Conservation (phyloP, 64 coral and sea anemone genomes). For the Montipora efflorescens region DNA sequence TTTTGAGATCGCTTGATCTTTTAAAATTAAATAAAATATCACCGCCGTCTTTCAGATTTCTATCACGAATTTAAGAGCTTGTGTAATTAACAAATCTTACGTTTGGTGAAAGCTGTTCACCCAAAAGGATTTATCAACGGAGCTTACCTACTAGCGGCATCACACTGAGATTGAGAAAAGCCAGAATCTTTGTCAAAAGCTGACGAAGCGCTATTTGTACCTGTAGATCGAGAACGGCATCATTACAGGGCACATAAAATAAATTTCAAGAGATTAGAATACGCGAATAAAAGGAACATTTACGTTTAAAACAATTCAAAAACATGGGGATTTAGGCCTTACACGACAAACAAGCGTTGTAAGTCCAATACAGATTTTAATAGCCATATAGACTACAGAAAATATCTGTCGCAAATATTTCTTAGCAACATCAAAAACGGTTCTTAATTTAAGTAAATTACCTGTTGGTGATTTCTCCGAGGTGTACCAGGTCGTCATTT, state of each 20-base stretch:
- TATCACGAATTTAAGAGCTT: neutral
- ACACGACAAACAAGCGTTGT: neutral
- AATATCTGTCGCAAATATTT: constrained; percentile 7
- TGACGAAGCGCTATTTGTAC: neutral
- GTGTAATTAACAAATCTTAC: neutral
- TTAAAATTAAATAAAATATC: neutral
- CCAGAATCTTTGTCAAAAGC: neutral
- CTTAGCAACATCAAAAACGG: neutral
- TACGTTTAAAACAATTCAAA: neutral
- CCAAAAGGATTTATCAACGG: neutral
- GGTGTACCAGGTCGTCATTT: constrained; percentile 73
- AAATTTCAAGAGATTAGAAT: neutral
- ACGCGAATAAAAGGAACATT: neutral
- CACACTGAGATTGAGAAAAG: neutral
- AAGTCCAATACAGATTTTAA: neutral
- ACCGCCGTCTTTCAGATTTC: neutral
- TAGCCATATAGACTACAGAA: neutral
- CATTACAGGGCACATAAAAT: neutral
- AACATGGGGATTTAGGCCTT: neutral
- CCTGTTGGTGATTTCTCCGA: constrained; percentile 48
- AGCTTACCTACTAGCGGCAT: neutral
- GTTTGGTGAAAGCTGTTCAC: neutral
- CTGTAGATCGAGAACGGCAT: neutral
- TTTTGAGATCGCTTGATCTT: neutral
- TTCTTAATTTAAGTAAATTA: neutral